Evolutionary conservation across 2,797 vertebrate species (phyloP), one percentile per base, ranked within the genome.

Genomic region (Pipistrellus kuhlii): DNA sequence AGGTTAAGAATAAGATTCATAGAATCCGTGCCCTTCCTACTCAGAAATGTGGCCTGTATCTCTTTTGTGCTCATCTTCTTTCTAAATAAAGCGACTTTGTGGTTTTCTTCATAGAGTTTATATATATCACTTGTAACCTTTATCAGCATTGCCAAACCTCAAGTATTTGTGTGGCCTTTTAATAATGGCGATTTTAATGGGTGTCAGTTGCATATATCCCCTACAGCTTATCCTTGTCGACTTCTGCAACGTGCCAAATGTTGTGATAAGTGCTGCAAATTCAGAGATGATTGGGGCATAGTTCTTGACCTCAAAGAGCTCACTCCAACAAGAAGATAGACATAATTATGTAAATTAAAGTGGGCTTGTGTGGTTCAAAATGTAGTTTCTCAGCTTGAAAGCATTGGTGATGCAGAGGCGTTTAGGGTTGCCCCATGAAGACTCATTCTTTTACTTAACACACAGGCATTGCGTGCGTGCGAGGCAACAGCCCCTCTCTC

Each of bases 261-360:
- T 82, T 51, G 48, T n/a, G 23, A 32, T 51, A 83, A 93, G 30
- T 64, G 32, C 57, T 71, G 5, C 1, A 4, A 66, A 82, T 35
- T 68, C 84, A 64, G 68, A 91, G 75, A 88, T 44, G 46, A 81
- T 38, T 12, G 30, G 55, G 62, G 23, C 41, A 14, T 8, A 57
- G 68, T 55, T 21, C 44, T 83, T 87, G 76, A 90, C 68, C 71
- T 85, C 82, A 12, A 64, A n/a, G 82, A 91, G 59, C 48, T 84
- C 8, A 2, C 64, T 85, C 66, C 57, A 55, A 27, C 32, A 7
- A 66, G 38, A 76, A 84, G 46, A 20, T 13, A 94, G 72, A 68
- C n/a, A 8, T 72, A 59, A 75, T 88, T 93, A 72, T 85, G 35
- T 53, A 83, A 92, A 69, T 75, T 66, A 46, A 94, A 93, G 53